Evolutionary conservation across 2,113 vertebrate genomes (phyloP), one percentile per base, ranked within the genome.

Genomic region (Camelus bactrianus): DNA sequence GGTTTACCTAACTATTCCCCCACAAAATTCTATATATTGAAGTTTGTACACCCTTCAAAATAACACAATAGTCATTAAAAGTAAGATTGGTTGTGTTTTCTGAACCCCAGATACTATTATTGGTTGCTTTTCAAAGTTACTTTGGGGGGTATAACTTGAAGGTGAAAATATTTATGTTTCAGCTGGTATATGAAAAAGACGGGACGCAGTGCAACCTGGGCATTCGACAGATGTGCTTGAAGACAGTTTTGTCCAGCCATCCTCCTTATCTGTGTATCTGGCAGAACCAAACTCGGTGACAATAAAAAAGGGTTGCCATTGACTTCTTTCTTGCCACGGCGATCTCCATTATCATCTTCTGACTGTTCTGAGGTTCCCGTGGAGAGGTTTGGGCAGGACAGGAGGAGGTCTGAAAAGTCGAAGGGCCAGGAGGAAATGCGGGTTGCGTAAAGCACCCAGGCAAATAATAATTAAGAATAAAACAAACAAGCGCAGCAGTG

Each of bases 391-490:
- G 20, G 58, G n/a, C 3, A 24, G 0, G 24, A 19, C 17, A 26
- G 17, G 42, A 38, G 46, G 56, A 28, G 2, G 73, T 91, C 70
- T 65, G 38, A 58, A 85, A 22, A 1, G 19, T 30, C 30, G 35
- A 84, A 24, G 28, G 42, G 38, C 38, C 42, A 54, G 42, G 32
- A 89, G 19, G 69, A 70, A 76, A 82, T 58, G 1, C n/a, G 64
- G 56, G 38, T 17, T 2, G 1, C 62, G 15, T n/a, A 48, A 81
- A 76, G 42, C 26, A 75, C 54, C 50, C 62, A 42, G 56, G 70
- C 58, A 92, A 92, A 81, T 30, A 70, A 64, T 91, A 54, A 80
- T 91, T 89, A 64, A 58, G 65, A 42, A 65, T 48, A 30, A 76
- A 52, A 95, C 93, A 24, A 95, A 30, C 1, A 56, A 17, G 30